phyloP scores from a whole-genome alignment of 2,797 vertebrate genomes.

The Chlorospingus flavigularis region DNA sequence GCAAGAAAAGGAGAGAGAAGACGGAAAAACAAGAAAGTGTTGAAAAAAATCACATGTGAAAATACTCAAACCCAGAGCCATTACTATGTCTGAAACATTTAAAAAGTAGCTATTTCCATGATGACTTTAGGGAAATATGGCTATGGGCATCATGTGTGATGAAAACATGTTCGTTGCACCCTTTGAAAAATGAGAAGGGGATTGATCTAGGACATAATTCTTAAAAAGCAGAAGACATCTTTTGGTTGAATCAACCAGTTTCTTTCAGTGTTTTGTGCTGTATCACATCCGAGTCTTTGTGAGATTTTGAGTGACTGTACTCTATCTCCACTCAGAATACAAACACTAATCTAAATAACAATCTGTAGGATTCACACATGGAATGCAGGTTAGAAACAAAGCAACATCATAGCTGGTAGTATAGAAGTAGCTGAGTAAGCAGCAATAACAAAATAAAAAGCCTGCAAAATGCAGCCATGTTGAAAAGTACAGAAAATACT shows the following conservation, averaged over 20 bases:
- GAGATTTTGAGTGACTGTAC: neutral
- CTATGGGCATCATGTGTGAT: neutral
- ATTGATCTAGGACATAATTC: neutral
- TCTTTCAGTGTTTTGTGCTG: neutral
- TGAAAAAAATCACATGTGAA: neutral
- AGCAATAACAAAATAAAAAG: neutral
- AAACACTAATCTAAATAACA: neutral
- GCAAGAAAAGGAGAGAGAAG: neutral
- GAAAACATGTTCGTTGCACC: neutral
- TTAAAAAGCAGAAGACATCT: neutral
- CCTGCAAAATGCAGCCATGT: neutral
- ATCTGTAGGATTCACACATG: neutral
- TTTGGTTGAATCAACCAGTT: neutral
- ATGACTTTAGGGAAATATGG: neutral
- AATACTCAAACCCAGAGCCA: neutral
- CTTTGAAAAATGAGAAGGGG: neutral
- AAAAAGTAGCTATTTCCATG: neutral
- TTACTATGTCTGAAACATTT: neutral
- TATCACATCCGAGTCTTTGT: neutral
- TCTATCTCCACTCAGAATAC: neutral
- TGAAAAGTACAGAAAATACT: neutral
- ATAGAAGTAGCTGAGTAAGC: neutral
- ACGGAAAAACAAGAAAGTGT: neutral
- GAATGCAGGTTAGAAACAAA: neutral
- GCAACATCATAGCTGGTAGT: neutral